Conservation (phyloP, 1,140 invertebrate genomes). For the Halictus rubicundus region DNA sequence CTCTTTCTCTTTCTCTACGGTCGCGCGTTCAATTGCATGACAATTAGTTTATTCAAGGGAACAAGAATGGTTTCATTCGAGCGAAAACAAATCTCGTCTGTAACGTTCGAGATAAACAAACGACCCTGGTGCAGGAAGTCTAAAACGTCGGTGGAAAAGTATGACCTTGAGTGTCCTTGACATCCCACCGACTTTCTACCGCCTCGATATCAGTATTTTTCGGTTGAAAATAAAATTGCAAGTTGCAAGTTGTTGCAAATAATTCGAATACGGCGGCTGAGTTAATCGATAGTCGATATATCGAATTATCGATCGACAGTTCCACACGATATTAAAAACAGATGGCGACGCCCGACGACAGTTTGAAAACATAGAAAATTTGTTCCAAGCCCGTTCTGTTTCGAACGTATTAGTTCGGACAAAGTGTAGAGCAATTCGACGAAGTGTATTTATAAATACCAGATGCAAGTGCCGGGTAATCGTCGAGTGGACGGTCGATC, state of each 20-base stretch:
- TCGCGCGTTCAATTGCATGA: not conserved
- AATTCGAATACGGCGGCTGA: not conserved
- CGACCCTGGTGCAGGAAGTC: not conserved
- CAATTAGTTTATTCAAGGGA: not conserved
- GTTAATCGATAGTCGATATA: not conserved
- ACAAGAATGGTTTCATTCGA: not conserved
- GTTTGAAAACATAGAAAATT: not conserved
- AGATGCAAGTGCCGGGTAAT: constrained; percentile 6
- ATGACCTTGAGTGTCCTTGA: not conserved
- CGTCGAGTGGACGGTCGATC: constrained; percentile 4
- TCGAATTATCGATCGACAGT: no score
- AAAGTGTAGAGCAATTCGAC: not conserved
- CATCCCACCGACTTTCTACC: not conserved
- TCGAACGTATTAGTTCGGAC: not conserved
- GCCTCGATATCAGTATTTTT: not conserved
- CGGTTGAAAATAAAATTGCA: no score
- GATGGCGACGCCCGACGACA: not conserved
- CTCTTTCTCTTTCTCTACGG: not conserved
- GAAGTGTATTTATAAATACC: constrained; percentile 21
- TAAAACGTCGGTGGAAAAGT: not conserved
- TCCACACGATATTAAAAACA: not conserved
- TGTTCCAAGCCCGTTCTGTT: not conserved
- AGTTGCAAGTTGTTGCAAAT: no score
- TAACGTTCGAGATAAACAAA: not conserved
- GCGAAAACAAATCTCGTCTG: not conserved